A percentile compares a stretch with the other conserved stretches of the same genome.
These are phyloP conservation scores for Orchestes rusci DNA, from an alignment of 2,888 invertebrate genomes.

Conservation along the genomic window DNA sequence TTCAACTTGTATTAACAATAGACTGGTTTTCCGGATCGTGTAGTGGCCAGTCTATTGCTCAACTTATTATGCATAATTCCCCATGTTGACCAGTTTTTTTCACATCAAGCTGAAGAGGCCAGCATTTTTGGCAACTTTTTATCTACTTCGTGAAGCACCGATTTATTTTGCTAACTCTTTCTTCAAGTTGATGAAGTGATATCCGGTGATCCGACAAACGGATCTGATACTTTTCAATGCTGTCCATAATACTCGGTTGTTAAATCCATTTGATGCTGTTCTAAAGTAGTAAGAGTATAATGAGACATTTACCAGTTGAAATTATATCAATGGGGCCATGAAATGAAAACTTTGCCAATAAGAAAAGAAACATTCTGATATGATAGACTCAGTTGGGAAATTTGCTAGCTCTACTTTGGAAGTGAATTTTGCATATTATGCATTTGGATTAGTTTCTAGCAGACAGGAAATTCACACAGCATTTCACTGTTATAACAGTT, in stretches of 20 bases:
- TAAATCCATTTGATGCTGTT: conserved; percentile 14
- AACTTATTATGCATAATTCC: not conserved
- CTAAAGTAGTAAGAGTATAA: no score
- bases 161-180: conserved; percentile 10
- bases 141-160: conserved; percentile 8
- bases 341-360: no score
- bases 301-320: no score
- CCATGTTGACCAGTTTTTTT: conserved; percentile 6
- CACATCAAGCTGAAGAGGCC: conserved; percentile 4
- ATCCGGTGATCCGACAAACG: conserved; percentile 9
- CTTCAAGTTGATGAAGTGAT: conserved; percentile 5
- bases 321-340: no score
- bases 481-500: no score
- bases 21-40: not conserved
- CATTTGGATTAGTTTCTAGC: no score
- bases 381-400: no score
- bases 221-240: conserved; percentile 15
- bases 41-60: not conserved
- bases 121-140: conserved; percentile 9
- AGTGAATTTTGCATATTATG: no score
- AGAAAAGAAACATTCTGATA: no score
- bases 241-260: conserved; percentile 15
- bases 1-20: not conserved
- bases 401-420: no score
- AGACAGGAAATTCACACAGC: no score